Conservation (phyloP, 2,113 vertebrate species). For the Calonectris borealis region DNA sequence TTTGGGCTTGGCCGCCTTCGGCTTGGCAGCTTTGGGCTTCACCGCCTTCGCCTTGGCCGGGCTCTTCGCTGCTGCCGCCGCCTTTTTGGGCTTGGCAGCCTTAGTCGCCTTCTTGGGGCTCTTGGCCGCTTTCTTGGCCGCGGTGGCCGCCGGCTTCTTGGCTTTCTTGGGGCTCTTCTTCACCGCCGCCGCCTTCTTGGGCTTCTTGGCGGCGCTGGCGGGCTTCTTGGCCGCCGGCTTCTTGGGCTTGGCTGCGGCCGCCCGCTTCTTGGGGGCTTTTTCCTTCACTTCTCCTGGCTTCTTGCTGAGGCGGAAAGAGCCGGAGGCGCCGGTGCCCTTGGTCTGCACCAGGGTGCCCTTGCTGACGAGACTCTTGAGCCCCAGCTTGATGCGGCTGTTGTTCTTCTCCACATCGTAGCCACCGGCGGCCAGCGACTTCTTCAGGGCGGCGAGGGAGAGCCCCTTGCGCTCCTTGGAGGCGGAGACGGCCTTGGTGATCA, state of each 20-base stretch:
- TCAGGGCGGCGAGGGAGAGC: constrained; percentile 73
- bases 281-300: constrained; percentile 49
- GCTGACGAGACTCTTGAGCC: constrained; percentile 67
- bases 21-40: not conserved
- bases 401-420: constrained; percentile 86
- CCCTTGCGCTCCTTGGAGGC: constrained; percentile 78
- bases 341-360: constrained; percentile 75
- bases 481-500: constrained; percentile 76
- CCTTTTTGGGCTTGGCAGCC: constrained; percentile 30
- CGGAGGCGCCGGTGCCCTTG: constrained; percentile 74
- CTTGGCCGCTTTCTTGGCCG: not conserved
- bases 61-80: not conserved
- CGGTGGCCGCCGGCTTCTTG: not conserved
- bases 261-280: constrained; percentile 10
- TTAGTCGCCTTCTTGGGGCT: constrained; percentile 51
- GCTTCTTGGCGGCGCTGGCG: not conserved
- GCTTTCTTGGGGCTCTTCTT: not conserved
- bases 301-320: constrained; percentile 71
- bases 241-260: not conserved
- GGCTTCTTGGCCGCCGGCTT: not conserved
- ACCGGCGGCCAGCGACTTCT: constrained; percentile 75
- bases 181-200: not conserved
- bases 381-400: constrained; percentile 76
- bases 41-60: not conserved
- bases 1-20: constrained; percentile 4